phyloP scores from a whole-genome alignment of 1,140 invertebrate genomes.

The Pissodes strobi region DNA sequence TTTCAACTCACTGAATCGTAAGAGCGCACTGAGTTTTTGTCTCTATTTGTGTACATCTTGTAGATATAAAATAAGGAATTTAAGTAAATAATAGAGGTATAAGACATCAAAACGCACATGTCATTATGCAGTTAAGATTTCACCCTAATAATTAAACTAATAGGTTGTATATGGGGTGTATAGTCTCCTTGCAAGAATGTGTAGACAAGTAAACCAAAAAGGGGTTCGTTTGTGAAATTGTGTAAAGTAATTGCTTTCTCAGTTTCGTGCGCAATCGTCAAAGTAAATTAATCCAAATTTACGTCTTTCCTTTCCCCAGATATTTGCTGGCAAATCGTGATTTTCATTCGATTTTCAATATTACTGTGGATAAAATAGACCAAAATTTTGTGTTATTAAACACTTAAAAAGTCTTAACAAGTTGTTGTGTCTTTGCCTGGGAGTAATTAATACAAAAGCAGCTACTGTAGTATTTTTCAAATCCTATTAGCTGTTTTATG shows the following conservation, averaged over 20 bases:
- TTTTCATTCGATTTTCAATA: neutral
- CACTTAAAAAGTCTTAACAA: neutral
- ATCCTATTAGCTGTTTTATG: too few species aligned
- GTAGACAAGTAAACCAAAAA: constrained; percentile 18
- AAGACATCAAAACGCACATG: constrained; percentile 7
- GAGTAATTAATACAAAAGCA: constrained; percentile 1
- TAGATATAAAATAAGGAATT: neutral
- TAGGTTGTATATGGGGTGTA: constrained; percentile 26
- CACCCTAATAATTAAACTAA: constrained; percentile 26
- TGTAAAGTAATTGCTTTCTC: constrained; percentile 20
- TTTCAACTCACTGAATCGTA: too few species aligned
- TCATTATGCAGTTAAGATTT: constrained; percentile 9
- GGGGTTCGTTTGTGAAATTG: constrained; percentile 25
- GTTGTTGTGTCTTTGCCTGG: constrained; percentile 1
- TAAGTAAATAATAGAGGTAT: neutral
- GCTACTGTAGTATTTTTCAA: neutral
- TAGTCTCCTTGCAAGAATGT: constrained; percentile 13
- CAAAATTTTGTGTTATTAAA: neutral
- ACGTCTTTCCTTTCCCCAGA: neutral
- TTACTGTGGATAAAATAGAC: neutral
- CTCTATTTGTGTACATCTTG: too few species aligned
- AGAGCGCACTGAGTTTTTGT: too few species aligned
- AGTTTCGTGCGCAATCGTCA: neutral
- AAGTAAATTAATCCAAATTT: constrained; percentile 12
- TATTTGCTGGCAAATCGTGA: neutral